A percentile compares a stretch with the other conserved stretches of the same genome.
Conservation (phyloP, 2,797 vertebrate species). For the Apogon hyalosoma region DNA sequence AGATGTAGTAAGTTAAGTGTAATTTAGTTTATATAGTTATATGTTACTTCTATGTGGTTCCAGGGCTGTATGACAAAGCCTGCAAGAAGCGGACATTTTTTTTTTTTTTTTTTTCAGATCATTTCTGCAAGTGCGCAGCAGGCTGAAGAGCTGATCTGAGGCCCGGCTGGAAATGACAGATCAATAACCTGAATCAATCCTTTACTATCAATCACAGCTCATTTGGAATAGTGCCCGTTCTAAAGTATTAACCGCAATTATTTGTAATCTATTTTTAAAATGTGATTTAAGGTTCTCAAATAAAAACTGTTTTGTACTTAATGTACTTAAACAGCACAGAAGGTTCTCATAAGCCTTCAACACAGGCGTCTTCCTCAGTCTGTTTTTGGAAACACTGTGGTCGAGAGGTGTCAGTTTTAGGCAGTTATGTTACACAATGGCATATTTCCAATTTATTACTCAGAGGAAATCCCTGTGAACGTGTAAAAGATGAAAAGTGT, state of each 20-base stretch:
- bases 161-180: neutral
- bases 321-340: slow-evolving; percentile 6
- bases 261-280: neutral
- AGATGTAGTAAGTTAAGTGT: too few species aligned
- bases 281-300: slow-evolving; percentile 18
- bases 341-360: slow-evolving; percentile 23
- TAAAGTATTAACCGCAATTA: neutral
- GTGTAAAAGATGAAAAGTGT: slow-evolving; percentile 41
- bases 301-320: slow-evolving; percentile 14
- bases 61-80: too few species aligned
- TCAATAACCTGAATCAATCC: slow-evolving; percentile 11
- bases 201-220: slow-evolving; percentile 3
- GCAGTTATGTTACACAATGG: slow-evolving; percentile 25
- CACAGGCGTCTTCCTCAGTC: slow-evolving; percentile 40
- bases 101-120: neutral
- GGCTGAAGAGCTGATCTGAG: neutral
- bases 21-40: too few species aligned
- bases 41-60: too few species aligned
- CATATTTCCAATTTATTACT: slow-evolving; percentile 37
- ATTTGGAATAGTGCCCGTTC: slow-evolving; percentile 5
- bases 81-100: neutral
- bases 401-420: slow-evolving; percentile 38
- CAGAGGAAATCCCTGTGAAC: slow-evolving; percentile 59
- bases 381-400: slow-evolving; percentile 46
- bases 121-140: slow-evolving; percentile 7